Percentiles rank a stretch among this genome's conserved stretches.
These are phyloP conservation scores for Saccostrea cuccullata DNA, from an alignment of 1,140 invertebrate genomes.

Conservation along the genomic window DNA sequence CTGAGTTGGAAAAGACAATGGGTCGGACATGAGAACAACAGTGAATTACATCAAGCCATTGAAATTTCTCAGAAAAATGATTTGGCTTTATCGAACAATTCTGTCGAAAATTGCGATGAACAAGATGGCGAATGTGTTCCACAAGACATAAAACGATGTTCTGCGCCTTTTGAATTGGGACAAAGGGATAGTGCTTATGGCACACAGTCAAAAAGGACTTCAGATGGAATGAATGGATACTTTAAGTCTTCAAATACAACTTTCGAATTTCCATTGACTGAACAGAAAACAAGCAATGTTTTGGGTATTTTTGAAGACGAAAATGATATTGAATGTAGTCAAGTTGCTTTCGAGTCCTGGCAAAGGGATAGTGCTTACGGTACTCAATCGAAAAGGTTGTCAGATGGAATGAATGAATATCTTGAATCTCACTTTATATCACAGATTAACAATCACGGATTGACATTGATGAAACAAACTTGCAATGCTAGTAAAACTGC, in stretches of 20 bases:
- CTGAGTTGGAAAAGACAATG: not conserved
- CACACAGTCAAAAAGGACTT: not conserved
- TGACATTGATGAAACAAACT: too few relatives aligned
- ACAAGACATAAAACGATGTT: not conserved
- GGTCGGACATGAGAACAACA: not conserved
- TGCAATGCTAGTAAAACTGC: too few relatives aligned
- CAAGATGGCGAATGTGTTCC: not conserved
- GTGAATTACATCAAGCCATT: not conserved
- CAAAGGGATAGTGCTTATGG: not conserved
- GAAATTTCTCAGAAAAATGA: not conserved
- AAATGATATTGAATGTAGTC: too few relatives aligned
- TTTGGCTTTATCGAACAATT: not conserved
- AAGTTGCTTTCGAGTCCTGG: too few relatives aligned
- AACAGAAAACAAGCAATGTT: not conserved
- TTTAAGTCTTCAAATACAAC: not conserved
- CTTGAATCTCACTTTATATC: too few relatives aligned
- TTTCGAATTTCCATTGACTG: not conserved
- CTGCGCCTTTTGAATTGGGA: not conserved
- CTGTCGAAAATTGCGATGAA: not conserved
- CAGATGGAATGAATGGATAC: not conserved
- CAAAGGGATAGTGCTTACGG: too few relatives aligned
- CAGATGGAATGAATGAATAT: too few relatives aligned
- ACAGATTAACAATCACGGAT: too few relatives aligned
- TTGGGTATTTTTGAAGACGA: too few relatives aligned
- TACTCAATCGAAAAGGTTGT: too few relatives aligned